These are phyloP conservation scores for Belgica antarctica DNA, from an alignment of 2,888 invertebrate species.

Conservation along the genomic window DNA sequence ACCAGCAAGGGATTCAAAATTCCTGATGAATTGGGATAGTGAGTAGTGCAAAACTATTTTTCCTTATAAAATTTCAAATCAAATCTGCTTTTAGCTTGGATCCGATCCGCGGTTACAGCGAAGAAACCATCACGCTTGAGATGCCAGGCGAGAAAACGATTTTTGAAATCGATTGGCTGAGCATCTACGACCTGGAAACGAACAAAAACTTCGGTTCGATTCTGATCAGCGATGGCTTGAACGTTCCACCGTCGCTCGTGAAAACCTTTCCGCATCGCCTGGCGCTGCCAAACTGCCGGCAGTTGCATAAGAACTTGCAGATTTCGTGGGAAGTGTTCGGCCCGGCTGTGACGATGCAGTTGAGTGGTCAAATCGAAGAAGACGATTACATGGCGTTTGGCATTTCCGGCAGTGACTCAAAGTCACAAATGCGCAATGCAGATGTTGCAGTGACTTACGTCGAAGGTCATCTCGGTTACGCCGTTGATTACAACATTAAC, in stretches of 20 bases:
- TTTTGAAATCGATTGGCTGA: slow-evolving; percentile 80
- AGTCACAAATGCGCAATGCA: slow-evolving; percentile 78
- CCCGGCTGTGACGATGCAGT: slow-evolving; percentile 78
- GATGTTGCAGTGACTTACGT: slow-evolving; percentile 79
- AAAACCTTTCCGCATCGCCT: slow-evolving; percentile 64
- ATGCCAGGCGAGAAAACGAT: slow-evolving; percentile 80
- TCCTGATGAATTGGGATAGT: slow-evolving; percentile 92
- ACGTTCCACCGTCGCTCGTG: slow-evolving; percentile 81
- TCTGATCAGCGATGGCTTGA: slow-evolving; percentile 74
- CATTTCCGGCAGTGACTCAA: slow-evolving; percentile 69
- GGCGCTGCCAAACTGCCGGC: slow-evolving; percentile 76
- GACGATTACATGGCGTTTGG: slow-evolving; percentile 89
- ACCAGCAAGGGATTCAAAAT: slow-evolving; percentile 76
- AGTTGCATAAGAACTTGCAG: slow-evolving; percentile 79
- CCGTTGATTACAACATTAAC: slow-evolving; percentile 81
- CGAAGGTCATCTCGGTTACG: slow-evolving; percentile 69
- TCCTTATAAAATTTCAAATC: neutral
- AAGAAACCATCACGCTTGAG: slow-evolving; percentile 70
- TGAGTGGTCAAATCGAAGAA: slow-evolving; percentile 69
- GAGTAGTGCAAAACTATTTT: slow-evolving; percentile 53
- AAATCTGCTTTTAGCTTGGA: slow-evolving; percentile 63
- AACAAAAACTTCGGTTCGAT: slow-evolving; percentile 71
- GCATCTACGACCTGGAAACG: slow-evolving; percentile 69
- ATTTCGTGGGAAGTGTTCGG: slow-evolving; percentile 90
- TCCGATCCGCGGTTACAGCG: slow-evolving; percentile 68